Evolutionary conservation across 2,888 invertebrate species (phyloP).

Genomic region (Chloroclystis v-ata): DNA sequence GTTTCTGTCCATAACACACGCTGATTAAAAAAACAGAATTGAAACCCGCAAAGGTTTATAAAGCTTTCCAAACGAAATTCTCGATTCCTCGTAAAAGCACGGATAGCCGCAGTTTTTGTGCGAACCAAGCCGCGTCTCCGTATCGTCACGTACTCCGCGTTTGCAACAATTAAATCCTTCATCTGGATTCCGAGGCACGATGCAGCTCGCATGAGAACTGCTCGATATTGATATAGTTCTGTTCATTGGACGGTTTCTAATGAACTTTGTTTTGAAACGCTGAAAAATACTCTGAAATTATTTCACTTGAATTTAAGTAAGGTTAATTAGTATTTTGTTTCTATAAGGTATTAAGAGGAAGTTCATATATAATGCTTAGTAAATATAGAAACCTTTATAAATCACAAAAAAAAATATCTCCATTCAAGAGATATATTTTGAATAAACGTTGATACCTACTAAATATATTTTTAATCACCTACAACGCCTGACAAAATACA

Average conservation of each 20-base stretch:
- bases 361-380: too few species aligned
- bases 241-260: neutral
- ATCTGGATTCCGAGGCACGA: conserved; percentile 18
- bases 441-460: too few species aligned
- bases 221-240: conserved; percentile 14
- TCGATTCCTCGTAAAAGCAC: conserved; percentile 21
- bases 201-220: conserved; percentile 11
- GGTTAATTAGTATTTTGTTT: too few species aligned
- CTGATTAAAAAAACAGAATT: neutral
- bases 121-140: conserved; percentile 32
- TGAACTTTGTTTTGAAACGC: neutral
- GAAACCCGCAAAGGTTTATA: conserved; percentile 9
- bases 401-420: too few species aligned
- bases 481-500: too few species aligned
- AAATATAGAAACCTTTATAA: too few species aligned
- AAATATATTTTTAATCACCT: too few species aligned
- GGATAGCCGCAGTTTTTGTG: conserved; percentile 27
- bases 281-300: too few species aligned
- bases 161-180: conserved; percentile 52
- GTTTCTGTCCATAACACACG: too few species aligned
- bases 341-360: too few species aligned
- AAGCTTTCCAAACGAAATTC: conserved; percentile 7
- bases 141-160: conserved; percentile 40
- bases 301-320: too few species aligned
- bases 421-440: too few species aligned